Evolutionary conservation across 1,140 invertebrate genomes (phyloP).

Genomic region (Caenorhabditis elegans): DNA sequence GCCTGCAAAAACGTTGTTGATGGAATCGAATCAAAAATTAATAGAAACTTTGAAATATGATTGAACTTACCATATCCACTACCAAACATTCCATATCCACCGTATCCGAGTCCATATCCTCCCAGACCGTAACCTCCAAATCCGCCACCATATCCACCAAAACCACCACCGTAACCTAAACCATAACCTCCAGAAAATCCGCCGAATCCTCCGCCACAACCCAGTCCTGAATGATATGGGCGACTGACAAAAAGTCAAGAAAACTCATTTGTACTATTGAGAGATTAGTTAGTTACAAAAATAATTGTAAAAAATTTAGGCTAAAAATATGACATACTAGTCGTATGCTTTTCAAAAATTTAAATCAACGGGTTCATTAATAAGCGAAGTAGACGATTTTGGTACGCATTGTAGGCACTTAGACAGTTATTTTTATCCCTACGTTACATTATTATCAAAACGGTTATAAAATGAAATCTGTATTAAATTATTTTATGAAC

Average conservation of each 20-base stretch:
- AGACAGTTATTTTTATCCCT: no score
- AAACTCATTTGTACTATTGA: no score
- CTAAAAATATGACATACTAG: no score
- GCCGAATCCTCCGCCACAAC: slow-evolving; percentile 22
- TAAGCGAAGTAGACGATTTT: no score
- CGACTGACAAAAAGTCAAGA: background rate
- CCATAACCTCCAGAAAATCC: slow-evolving; percentile 25
- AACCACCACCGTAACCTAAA: slow-evolving; percentile 26
- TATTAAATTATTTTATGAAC: no score
- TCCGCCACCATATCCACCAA: slow-evolving; percentile 3
- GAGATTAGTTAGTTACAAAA: no score
- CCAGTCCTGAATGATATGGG: background rate
- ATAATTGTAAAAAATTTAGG: no score
- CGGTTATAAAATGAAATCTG: no score
- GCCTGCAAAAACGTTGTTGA: background rate
- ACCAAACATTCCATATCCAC: slow-evolving; percentile 13
- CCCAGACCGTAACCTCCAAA: background rate
- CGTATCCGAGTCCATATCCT: slow-evolving; percentile 19
- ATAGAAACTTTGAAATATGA: background rate
- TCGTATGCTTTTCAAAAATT: no score
- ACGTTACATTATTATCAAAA: no score
- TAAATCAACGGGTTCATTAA: no score
- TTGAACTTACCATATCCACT: background rate
- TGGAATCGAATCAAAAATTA: background rate
- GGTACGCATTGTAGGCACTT: no score